Percentiles rank a stretch among this genome's conserved stretches.
Evolutionary conservation across 2,113 vertebrate species (phyloP).

Genomic region (Edolisoma coerulescens): DNA sequence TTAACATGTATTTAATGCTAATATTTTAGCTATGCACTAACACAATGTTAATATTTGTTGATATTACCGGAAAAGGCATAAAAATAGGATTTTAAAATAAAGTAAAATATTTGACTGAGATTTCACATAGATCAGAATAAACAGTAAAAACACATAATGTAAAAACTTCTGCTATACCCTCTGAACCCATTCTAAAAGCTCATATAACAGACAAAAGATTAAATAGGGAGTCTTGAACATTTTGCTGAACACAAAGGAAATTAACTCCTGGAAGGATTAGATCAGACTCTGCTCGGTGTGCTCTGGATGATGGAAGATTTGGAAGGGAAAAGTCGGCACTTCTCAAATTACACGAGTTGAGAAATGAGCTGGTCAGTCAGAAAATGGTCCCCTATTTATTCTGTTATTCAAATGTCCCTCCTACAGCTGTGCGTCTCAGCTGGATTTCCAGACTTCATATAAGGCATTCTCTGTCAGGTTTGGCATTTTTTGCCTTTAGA

Average conservation of each 20-base stretch:
- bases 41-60: neutral
- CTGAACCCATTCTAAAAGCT: neutral
- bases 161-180: neutral
- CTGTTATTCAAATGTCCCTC: neutral
- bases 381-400: neutral
- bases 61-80: neutral
- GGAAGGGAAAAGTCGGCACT: neutral
- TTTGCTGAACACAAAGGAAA: neutral
- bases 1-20: neutral
- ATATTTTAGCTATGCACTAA: neutral
- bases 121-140: neutral
- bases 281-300: neutral
- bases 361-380: neutral
- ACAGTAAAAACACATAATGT: neutral
- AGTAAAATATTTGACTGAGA: neutral
- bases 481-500: neutral
- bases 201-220: neutral
- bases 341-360: neutral
- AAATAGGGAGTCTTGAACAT: neutral
- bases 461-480: neutral
- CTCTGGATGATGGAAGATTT: neutral
- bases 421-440: neutral
- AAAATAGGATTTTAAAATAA: neutral
- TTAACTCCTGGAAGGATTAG: neutral
- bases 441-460: neutral